Evolutionary conservation across 1,140 invertebrate species (phyloP).

Genomic region (Paracyclopina nana): DNA sequence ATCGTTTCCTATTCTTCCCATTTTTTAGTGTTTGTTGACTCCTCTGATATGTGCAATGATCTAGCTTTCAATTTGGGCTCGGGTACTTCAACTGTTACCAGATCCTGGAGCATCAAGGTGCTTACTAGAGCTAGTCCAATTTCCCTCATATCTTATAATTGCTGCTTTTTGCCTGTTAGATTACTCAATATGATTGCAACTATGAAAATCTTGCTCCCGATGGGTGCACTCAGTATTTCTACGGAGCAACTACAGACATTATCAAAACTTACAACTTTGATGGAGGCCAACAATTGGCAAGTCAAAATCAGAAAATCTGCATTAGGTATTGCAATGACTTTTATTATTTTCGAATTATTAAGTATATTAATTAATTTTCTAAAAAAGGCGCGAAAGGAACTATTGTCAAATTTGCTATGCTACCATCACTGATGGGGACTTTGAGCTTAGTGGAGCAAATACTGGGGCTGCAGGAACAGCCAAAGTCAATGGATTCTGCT

Average conservation of each 20-base stretch:
- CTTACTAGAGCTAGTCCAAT: too few species aligned
- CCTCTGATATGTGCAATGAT: constrained; percentile 3
- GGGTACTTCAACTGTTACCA: background rate
- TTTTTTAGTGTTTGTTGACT: constrained; percentile 10
- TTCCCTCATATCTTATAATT: background rate
- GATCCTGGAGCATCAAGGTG: constrained; percentile 9
- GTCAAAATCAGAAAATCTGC: constrained; percentile 22
- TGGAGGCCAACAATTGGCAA: constrained; percentile 21
- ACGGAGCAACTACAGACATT: constrained; percentile 18
- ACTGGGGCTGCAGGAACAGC: background rate
- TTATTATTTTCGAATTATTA: background rate
- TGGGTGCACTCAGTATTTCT: constrained; percentile 23
- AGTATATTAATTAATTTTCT: background rate
- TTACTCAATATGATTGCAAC: constrained; percentile 6
- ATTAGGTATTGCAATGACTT: constrained; percentile 13
- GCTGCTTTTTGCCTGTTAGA: background rate
- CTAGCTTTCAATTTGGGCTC: constrained; percentile 1
- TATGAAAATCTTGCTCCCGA: constrained; percentile 20
- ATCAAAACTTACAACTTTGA: constrained; percentile 23
- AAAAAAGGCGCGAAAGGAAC: constrained; percentile 10
- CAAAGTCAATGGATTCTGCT: background rate
- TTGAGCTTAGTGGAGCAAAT: background rate
- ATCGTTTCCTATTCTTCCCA: background rate
- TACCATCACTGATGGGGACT: constrained; percentile 13
- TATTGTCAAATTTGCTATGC: constrained; percentile 20